Conservation (phyloP, 1,140 invertebrate species). For the Dryas iulia region DNA sequence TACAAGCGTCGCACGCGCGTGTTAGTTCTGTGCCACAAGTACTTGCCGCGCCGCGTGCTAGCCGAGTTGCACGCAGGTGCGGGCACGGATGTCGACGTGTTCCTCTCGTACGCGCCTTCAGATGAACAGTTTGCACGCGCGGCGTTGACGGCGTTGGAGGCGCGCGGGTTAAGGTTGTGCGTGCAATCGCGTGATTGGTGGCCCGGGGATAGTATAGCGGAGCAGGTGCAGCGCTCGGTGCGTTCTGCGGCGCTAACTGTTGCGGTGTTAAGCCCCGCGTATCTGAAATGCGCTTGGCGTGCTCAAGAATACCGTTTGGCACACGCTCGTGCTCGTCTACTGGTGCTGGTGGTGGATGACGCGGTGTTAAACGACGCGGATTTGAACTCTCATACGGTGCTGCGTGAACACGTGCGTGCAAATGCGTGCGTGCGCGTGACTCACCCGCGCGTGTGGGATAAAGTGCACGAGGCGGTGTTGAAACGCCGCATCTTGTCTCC, state of each 20-base stretch:
- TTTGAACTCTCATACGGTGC: no score
- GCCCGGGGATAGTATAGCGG: not conserved
- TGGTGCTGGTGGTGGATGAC: not conserved
- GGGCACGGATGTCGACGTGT: no score
- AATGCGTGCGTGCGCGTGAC: not conserved
- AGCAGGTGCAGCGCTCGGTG: not conserved
- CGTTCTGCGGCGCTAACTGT: not conserved
- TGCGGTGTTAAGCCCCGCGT: not conserved
- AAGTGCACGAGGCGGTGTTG: not conserved
- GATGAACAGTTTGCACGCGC: not conserved
- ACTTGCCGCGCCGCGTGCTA: not conserved
- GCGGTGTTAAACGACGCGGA: no score
- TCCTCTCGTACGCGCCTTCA: not conserved
- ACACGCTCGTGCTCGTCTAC: not conserved
- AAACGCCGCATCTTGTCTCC: not conserved
- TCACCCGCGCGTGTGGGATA: not conserved
- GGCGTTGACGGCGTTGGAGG: not conserved
- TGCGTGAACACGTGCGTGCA: not conserved
- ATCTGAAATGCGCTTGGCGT: not conserved
- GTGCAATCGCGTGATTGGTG: not conserved
- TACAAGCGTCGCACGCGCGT: not conserved
- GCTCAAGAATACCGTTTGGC: not conserved
- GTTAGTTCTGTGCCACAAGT: not conserved
- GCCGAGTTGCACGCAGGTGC: not conserved
- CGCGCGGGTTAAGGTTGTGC: not conserved